Evolutionary conservation across 2,797 vertebrate species (phyloP).

Genomic region (Stomatorhinus walkeri): DNA sequence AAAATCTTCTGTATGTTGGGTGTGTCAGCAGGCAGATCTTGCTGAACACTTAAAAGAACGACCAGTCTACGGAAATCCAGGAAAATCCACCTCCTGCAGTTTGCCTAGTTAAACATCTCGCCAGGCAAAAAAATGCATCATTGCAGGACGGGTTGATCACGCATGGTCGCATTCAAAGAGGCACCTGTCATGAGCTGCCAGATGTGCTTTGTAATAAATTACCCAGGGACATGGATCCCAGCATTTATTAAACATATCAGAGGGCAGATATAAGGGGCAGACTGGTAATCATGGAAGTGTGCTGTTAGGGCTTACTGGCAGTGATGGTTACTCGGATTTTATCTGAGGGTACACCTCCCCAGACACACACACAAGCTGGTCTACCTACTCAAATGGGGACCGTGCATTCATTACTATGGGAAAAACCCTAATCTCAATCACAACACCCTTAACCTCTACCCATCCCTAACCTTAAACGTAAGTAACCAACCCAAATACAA

Average conservation of each 20-base stretch:
- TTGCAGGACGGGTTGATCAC: not conserved
- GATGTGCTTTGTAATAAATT: not conserved
- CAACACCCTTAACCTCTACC: too few species aligned
- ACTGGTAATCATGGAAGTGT: not conserved
- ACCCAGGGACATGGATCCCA: not conserved
- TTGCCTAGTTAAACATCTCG: not conserved
- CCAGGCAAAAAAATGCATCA: not conserved
- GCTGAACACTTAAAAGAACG: not conserved
- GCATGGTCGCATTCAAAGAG: not conserved
- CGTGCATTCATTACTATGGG: too few species aligned
- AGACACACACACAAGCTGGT: too few species aligned
- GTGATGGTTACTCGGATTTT: not conserved
- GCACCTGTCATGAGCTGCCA: not conserved
- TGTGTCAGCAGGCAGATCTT: not conserved
- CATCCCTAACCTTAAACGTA: too few species aligned
- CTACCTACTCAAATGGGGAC: too few species aligned
- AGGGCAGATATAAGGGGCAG: not conserved
- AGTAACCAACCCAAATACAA: too few species aligned
- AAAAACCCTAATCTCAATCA: too few species aligned
- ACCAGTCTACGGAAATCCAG: not conserved
- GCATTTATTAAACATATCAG: not conserved
- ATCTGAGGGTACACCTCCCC: not conserved
- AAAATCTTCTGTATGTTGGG: not conserved
- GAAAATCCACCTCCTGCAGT: not conserved
- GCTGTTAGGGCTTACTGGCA: not conserved